Percentiles rank a stretch among this genome's conserved stretches.
phyloP scores from a whole-genome alignment of 2,797 vertebrate species.

The Hirundo rustica region DNA sequence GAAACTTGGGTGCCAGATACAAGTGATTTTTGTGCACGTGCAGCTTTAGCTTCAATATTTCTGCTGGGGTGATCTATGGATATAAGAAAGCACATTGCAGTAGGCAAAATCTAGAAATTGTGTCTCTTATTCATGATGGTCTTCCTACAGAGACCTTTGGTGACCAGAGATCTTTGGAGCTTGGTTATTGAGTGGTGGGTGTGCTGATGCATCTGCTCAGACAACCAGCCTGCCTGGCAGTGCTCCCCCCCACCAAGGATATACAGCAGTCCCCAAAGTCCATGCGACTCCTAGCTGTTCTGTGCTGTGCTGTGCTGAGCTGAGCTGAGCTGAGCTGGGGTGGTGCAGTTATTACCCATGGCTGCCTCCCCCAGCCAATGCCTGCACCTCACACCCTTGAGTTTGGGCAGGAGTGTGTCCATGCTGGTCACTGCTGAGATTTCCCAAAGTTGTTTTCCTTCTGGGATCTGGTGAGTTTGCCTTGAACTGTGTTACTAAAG shows the following conservation, averaged over 20 bases:
- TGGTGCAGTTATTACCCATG: no score
- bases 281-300: neutral
- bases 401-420: neutral
- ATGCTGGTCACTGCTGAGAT: neutral
- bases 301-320: neutral
- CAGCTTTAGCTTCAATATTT: neutral
- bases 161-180: neutral
- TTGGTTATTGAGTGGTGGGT: neutral
- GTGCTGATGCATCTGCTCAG: neutral
- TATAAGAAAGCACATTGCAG: neutral
- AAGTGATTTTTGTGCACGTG: neutral
- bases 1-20: neutral
- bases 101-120: neutral
- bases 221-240: neutral
- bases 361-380: no score
- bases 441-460: neutral
- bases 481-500: neutral
- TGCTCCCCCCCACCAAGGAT: no score
- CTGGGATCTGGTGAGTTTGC: neutral
- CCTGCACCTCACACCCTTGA: accelerated
- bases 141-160: neutral
- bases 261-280: neutral
- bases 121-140: accelerated
- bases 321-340: neutral
- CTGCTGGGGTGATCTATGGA: neutral